These are phyloP conservation scores for Teleogryllus occipitalis DNA, from an alignment of 1,140 invertebrate species.

Conservation along the genomic window DNA sequence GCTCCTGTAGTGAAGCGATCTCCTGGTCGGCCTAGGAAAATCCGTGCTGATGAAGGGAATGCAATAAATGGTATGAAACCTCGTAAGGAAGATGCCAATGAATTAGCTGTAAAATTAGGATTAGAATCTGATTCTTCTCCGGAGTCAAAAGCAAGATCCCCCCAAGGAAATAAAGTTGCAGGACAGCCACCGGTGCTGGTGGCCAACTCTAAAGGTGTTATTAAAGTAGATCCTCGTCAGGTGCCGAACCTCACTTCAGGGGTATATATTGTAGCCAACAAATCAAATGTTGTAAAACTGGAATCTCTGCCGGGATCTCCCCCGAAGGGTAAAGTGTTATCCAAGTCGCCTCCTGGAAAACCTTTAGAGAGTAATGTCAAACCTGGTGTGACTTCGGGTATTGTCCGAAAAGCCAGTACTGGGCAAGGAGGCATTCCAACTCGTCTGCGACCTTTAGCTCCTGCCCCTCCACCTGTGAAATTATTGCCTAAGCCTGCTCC, in stretches of 20 bases:
- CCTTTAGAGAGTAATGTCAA: background rate
- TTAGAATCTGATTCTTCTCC: slow-evolving; percentile 20
- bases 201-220: slow-evolving; percentile 60
- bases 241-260: slow-evolving; percentile 52
- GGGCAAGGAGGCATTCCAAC: background rate
- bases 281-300: slow-evolving; percentile 40
- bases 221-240: slow-evolving; percentile 63
- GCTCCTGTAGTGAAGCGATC: slow-evolving; percentile 8
- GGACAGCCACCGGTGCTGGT: slow-evolving; percentile 39
- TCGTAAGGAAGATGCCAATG: background rate
- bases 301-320: slow-evolving; percentile 9
- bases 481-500: background rate
- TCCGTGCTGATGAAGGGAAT: background rate
- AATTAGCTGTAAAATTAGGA: slow-evolving; percentile 16
- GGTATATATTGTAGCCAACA: slow-evolving; percentile 66
- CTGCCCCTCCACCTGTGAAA: background rate
- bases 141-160: slow-evolving; percentile 8
- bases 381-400: background rate
- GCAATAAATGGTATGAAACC: slow-evolving; percentile 15
- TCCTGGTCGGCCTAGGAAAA: slow-evolving; percentile 14
- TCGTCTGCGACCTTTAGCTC: background rate
- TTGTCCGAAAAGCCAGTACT: background rate
- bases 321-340: background rate
- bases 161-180: slow-evolving; percentile 1
- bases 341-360: background rate